Base-by-base conservation (phyloP, 2,888 invertebrate species). In the Diarsia brunnea region DNA sequence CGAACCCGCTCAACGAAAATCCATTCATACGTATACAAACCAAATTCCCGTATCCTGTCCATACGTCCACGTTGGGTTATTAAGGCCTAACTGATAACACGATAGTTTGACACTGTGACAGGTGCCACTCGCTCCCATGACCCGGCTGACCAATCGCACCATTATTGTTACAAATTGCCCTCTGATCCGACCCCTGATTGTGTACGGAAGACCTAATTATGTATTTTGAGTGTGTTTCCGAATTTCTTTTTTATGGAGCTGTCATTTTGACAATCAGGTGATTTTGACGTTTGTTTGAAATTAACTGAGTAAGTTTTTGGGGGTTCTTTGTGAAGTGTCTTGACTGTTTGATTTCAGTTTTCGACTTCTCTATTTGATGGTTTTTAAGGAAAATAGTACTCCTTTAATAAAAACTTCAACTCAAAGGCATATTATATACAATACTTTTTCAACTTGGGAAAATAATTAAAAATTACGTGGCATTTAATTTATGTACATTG, bases 161-260 rank as follows among this genome's bases (percentile, higher is more conserved):
- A 93, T 93, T 93, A 93, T 90, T 89, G 90, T 91, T 93, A 95
- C 94, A 94, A 95, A 95, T 94, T 92, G 92, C 93, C 89, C 87
- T 72, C 78, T 87, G 93, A 93, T 94, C 85, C 89, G 85, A 91
- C 89, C 89, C 78, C 86, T 85, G 92, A 94, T 93, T 93, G 92
- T 91, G 87, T 85, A 83, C 87, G 91, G 90, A 89, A 87, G 86
- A 90, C 85, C 90, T 93, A 93, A 93, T 94, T 93, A 87, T 76
- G 76, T 82, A 71, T 79, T 81, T 83, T 70, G 73, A 69, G 64
- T 82, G 71, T 79, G 81, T 82, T 89, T 89, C 87, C 69, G 79
- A 88, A 78, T 61, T 64, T 82, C 69, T 80, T 85, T 81, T 82
- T 84, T 79, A 75, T 70, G 31, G 53, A 80, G 71, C 69, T 86